Percentiles rank a stretch among this genome's conserved stretches.
These are phyloP conservation scores for Heliconius himera DNA, from an alignment of 1,140 invertebrate species.

Conservation along the genomic window DNA sequence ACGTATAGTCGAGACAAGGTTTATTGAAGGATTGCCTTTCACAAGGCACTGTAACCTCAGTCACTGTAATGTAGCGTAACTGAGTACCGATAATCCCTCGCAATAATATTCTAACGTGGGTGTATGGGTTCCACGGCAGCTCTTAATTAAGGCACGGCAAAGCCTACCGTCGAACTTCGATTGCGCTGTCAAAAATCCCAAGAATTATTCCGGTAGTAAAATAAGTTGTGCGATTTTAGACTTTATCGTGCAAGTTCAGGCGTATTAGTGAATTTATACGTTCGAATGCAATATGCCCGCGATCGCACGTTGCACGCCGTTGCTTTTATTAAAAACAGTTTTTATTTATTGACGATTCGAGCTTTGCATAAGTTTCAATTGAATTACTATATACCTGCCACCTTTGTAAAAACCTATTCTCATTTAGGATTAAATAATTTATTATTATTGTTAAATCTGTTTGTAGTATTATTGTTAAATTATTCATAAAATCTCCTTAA, in stretches of 20 bases:
- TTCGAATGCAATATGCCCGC: conserved; percentile 75
- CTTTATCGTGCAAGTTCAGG: conserved; percentile 78
- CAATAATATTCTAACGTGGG: conserved; percentile 20
- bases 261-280: conserved; percentile 80
- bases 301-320: conserved; percentile 61
- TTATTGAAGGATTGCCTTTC: not conserved
- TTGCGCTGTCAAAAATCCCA: conserved; percentile 81
- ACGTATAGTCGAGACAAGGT: not conserved
- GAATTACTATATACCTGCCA: not conserved
- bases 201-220: conserved; percentile 78
- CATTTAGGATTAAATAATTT: not conserved
- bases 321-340: conserved; percentile 79
- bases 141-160: conserved; percentile 76
- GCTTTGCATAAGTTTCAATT: conserved; percentile 34
- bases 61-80: conserved; percentile 16
- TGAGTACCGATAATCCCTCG: conserved; percentile 15
- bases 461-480: no score
- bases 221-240: conserved; percentile 79
- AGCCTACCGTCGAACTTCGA: conserved; percentile 77
- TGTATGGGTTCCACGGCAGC: conserved; percentile 15
- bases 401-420: not conserved
- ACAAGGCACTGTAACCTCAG: not conserved
- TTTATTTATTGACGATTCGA: conserved; percentile 78
- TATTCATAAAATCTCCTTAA: no score
- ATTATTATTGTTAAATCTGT: not conserved